Percentiles rank a stretch among this genome's conserved stretches.
phyloP scores from a whole-genome alignment of 2,113 vertebrate genomes.

The Corythaixoides concolor region DNA sequence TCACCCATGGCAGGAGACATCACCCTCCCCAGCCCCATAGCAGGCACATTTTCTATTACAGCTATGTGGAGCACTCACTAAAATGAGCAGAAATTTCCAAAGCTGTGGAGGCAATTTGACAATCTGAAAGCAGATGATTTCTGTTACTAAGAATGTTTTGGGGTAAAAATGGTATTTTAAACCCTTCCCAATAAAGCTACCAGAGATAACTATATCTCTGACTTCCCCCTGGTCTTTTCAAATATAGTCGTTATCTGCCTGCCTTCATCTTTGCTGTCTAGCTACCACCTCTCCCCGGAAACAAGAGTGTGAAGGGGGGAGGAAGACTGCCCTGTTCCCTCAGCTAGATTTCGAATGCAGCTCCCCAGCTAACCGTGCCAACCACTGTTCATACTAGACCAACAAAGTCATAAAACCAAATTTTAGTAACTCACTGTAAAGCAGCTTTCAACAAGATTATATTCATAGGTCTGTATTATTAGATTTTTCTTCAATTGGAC shows the following conservation, averaged over 20 bases:
- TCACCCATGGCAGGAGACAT: accelerated
- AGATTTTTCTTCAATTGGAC: not conserved
- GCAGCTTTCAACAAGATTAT: not conserved
- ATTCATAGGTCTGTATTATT: not conserved
- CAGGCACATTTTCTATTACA: not conserved
- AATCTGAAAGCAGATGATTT: not conserved
- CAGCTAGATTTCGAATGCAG: not conserved
- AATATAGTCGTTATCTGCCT: not conserved
- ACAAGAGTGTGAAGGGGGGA: not conserved
- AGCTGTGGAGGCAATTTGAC: not conserved
- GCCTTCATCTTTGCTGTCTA: not conserved
- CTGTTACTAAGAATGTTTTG: not conserved
- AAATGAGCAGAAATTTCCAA: not conserved
- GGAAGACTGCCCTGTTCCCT: not conserved
- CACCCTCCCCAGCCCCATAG: not conserved
- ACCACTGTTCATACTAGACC: not conserved
- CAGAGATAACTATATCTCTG: not conserved
- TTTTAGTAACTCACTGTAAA: not conserved
- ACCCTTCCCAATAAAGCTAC: not conserved
- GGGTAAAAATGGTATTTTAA: not conserved
- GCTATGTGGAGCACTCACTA: not conserved
- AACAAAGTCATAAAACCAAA: not conserved
- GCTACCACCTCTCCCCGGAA: not conserved
- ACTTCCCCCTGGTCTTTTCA: not conserved
- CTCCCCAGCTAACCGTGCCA: not conserved